Conservation (phyloP, 2,888 invertebrate genomes). For the Volucella bombylans region DNA sequence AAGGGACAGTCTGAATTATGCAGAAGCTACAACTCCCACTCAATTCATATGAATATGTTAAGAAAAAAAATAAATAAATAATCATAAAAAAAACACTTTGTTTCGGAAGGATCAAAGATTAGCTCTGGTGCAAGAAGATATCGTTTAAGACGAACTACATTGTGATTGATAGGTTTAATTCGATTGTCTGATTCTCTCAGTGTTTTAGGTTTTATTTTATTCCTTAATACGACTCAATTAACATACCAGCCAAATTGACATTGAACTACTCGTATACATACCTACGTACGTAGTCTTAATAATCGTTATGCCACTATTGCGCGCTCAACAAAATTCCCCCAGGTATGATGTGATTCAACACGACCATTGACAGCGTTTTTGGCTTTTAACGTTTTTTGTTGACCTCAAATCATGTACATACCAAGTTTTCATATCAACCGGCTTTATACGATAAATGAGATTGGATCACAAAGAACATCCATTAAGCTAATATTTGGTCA, state of each 20-base stretch:
- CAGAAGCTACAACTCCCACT: background rate
- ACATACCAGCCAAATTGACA: conserved; percentile 6
- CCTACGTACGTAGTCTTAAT: too few species aligned
- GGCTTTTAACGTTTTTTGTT: background rate
- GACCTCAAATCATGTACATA: background rate
- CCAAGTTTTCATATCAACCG: conserved; percentile 1
- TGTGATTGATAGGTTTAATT: conserved; percentile 34
- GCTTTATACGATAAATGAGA: conserved; percentile 12
- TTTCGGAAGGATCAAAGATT: conserved; percentile 43
- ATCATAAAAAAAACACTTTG: background rate
- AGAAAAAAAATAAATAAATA: too few species aligned
- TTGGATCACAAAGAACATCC: conserved; percentile 15
- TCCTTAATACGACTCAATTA: conserved; percentile 14
- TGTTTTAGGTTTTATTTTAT: conserved; percentile 4
- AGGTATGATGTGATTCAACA: background rate
- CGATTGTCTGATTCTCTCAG: conserved; percentile 5
- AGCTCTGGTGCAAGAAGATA: conserved; percentile 17
- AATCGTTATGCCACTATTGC: conserved; percentile 7
- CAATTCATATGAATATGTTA: background rate
- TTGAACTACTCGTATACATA: background rate
- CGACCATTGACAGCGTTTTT: conserved; percentile 9
- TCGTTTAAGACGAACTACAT: background rate
- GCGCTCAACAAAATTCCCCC: background rate
- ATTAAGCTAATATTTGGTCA: conserved; percentile 15
- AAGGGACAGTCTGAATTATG: background rate